Evolutionary conservation across 53 echinoderm and acorn worm species (phyloP), one percentile per base, ranked within the genome.

Genomic region (Henricia sp.): DNA sequence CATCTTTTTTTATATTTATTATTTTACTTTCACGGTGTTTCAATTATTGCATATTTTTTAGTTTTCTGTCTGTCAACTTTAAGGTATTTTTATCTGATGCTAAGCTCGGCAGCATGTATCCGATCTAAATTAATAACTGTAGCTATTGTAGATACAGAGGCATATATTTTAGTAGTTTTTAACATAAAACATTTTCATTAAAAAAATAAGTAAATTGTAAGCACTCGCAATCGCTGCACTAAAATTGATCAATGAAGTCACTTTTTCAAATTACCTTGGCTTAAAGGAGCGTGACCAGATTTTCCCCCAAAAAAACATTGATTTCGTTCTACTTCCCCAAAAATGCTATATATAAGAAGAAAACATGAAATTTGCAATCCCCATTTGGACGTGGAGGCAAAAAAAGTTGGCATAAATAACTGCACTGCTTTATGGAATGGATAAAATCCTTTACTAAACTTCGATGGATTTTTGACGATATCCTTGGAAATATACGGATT

Each of bases 151-250:
- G 67, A 67, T 67, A 37, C 29, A 30, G 17, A 60, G 24, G 56
- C 35, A 67, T 67, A 67, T 67, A 67, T 67, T 67, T 67, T 37
- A 32, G 30, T 60, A 60, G 62, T 60, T 60, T 60, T 27, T 4
- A 60, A n/a, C n/a, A n/a, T n/a, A n/a, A n/a, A 10, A 46, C 48
- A 46, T 10, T 46, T 46, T 46, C 14, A 46, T 46, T 46, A 46
- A 46, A 46, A 46, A 46, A 14, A 46, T 46, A 46, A 46, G n/a
- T n/a, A n/a, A n/a, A n/a, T n/a, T n/a, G n/a, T n/a, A n/a, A n/a
- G n/a, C n/a, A n/a, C n/a, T n/a, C n/a, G n/a, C n/a, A n/a, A n/a
- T n/a, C n/a, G n/a, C n/a, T n/a, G n/a, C 30, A 60, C 6, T 13
- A 60, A 25, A 60, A 60, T 56, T 10, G 29, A 60, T 60, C 62